Percentiles rank a stretch among this genome's conserved stretches.
phyloP scores from a whole-genome alignment of 1,140 invertebrate species.

The Micrasema longulum region DNA sequence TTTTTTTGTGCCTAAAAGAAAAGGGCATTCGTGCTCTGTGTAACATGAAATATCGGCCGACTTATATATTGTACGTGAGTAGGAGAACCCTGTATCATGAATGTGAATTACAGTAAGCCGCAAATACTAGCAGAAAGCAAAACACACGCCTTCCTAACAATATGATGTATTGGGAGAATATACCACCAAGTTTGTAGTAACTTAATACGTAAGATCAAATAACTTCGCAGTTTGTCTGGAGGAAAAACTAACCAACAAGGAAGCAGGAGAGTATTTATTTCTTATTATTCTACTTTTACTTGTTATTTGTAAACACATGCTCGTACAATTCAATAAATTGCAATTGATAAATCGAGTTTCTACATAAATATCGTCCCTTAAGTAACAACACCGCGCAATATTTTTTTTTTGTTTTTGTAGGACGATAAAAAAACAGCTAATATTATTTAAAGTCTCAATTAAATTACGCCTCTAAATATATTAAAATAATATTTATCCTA shows the following conservation, averaged over 20 bases:
- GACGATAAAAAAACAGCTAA: no score
- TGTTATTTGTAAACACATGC: no score
- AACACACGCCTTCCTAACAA: slow-evolving; percentile 42
- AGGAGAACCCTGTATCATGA: slow-evolving; percentile 30
- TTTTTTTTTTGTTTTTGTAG: no score
- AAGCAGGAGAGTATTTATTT: no score
- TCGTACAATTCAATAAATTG: no score
- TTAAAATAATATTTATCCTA: no score
- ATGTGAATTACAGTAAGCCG: slow-evolving; percentile 50
- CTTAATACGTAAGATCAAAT: slow-evolving; percentile 22
- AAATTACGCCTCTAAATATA: no score
- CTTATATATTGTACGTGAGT: not conserved
- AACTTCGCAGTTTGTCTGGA: slow-evolving; percentile 9
- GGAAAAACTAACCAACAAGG: slow-evolving; percentile 2
- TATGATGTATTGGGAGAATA: slow-evolving; percentile 47
- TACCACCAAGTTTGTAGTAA: slow-evolving; percentile 34
- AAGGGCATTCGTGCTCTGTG: slow-evolving; percentile 21
- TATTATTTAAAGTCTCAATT: no score
- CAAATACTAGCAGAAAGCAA: slow-evolving; percentile 36
- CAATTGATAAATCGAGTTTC: no score
- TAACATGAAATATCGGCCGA: slow-evolving; percentile 32
- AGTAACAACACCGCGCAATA: no score
- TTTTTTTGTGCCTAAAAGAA: slow-evolving; percentile 28
- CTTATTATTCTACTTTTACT: no score
- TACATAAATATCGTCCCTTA: no score